These are phyloP conservation scores for Gopherus flavomarginatus DNA, from an alignment of 2,113 vertebrate genomes.

Conservation along the genomic window DNA sequence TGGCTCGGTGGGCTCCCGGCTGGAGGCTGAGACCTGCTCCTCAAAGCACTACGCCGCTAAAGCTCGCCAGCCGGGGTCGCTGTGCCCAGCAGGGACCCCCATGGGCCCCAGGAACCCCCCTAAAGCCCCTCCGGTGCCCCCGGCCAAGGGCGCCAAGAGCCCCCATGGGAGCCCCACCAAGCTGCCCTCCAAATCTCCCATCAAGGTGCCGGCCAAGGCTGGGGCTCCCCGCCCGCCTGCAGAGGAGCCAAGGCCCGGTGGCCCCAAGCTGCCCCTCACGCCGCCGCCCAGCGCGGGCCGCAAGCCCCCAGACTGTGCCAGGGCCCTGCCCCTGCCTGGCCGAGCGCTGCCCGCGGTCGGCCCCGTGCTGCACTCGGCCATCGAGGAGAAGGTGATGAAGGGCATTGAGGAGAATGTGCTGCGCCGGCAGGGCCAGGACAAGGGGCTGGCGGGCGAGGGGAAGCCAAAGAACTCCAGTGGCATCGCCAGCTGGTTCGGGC, in stretches of 20 bases:
- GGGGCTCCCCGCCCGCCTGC: slow-evolving; percentile 45
- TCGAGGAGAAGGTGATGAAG: slow-evolving; percentile 98
- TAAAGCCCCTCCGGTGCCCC: slow-evolving; percentile 79
- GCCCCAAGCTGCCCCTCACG: slow-evolving; percentile 61
- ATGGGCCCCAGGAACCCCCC: slow-evolving; percentile 82
- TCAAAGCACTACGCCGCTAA: slow-evolving; percentile 76
- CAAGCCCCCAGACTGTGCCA: not conserved
- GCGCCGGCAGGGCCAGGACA: slow-evolving; percentile 90
- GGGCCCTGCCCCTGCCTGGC: not conserved
- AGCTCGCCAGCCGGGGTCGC: slow-evolving; percentile 78
- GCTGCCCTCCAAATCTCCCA: slow-evolving; percentile 88
- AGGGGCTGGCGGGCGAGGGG: slow-evolving; percentile 78
- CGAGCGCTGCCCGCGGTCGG: slow-evolving; percentile 33
- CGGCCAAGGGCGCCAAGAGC: slow-evolving; percentile 80
- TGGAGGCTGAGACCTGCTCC: slow-evolving; percentile 72
- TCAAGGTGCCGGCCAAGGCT: slow-evolving; percentile 78
- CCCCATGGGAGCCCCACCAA: slow-evolving; percentile 90
- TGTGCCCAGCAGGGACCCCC: slow-evolving; percentile 76
- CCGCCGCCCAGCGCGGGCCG: accelerated
- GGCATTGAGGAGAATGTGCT: slow-evolving; percentile 96
- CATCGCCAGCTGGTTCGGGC: slow-evolving; percentile 95
- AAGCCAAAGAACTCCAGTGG: slow-evolving; percentile 92
- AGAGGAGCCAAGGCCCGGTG: slow-evolving; percentile 47
- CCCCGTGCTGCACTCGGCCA: slow-evolving; percentile 82
- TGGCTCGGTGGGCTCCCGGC: slow-evolving; percentile 76